These are phyloP conservation scores for Miichthys miiuy DNA, from an alignment of 2,797 vertebrate genomes.

Conservation along the genomic window DNA sequence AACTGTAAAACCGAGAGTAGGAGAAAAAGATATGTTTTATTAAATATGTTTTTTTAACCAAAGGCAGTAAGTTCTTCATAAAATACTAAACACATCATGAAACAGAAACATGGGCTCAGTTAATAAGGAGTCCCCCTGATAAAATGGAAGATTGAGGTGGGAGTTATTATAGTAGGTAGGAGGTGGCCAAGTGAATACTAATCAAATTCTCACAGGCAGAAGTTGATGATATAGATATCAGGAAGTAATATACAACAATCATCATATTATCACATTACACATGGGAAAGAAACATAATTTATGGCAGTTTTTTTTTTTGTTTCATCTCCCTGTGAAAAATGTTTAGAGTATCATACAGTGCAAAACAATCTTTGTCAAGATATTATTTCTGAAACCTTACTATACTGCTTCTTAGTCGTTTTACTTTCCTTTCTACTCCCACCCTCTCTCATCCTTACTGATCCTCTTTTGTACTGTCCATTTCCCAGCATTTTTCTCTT, in stretches of 20 bases:
- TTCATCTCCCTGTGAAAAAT: conserved; percentile 1
- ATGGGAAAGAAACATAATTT: conserved; percentile 4
- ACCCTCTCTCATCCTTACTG: conserved; percentile 8
- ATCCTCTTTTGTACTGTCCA: not conserved
- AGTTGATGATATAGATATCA: conserved; percentile 32
- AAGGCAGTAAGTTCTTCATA: conserved; percentile 6
- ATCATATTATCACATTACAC: conserved; percentile 18
- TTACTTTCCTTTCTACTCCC: conserved; percentile 1
- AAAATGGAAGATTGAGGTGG: conserved; percentile 3
- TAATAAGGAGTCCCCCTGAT: conserved; percentile 11
- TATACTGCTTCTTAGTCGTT: conserved; percentile 6
- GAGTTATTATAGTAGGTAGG: conserved; percentile 17
- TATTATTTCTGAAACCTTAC: conserved; percentile 28
- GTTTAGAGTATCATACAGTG: not conserved
- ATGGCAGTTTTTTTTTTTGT: conserved; percentile 19
- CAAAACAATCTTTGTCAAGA: conserved; percentile 14
- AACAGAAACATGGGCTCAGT: not conserved
- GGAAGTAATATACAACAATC: conserved; percentile 27
- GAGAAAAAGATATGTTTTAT: conserved; percentile 5
- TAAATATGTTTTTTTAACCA: not conserved
- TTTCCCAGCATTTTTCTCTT: not conserved
- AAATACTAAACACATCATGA: conserved; percentile 23
- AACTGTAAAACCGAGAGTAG: not conserved
- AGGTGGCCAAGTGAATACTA: conserved; percentile 21
- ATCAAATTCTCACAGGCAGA: conserved; percentile 8